Base-by-base conservation (phyloP, 2,113 vertebrate species). In the Brachypodius melanocephalos region DNA sequence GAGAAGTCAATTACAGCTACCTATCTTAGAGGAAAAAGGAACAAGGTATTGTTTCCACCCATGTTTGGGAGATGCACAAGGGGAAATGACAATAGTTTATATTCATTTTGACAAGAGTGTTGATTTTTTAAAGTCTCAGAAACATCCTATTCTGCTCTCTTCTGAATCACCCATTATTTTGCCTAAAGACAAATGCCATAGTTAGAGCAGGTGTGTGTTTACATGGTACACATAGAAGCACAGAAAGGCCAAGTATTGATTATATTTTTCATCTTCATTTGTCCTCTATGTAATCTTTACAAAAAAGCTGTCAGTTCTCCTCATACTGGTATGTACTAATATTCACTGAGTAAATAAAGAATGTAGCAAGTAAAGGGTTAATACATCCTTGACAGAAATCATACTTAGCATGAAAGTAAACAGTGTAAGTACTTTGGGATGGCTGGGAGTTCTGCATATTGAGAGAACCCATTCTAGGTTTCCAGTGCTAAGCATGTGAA, bases 131-230 rank as follows among this genome's bases (percentile, higher is more conserved):
- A 84, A 46, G 57, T 52, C 80, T 57, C 14, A 88, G 18, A 38
- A 62, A 36, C 67, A 74, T 74, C 36, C 54, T 85, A 61, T 81
- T 93, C 71, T 80, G 26, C 29, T 90, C 17, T n/a, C 59, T 91
- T 74, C 67, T 90, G 32, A 63, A 5, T 78, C 45, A 83, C 83
- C 14, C 22, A n/a, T 29, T 78, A 14, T 71, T 93, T 55, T 83
- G 57, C 51, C n/a, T 90, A 73, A 85, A 80, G 28, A 24, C 65
- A 90, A 94, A 55, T 2, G 22, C 29, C 14, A 3, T 4, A 45
- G 46, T 46, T n/a, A 62, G 28, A 88, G 71, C 91, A 93, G 91
- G 75, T 83, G 36, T 78, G 34, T 88, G 61, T 78, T 95, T 92
- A 90, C 20, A 68, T 5, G 26, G 48, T 81, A 94, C 58, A 96